These are phyloP conservation scores for Galeruca laticollis DNA, from an alignment of 2,888 invertebrate genomes.

Conservation along the genomic window DNA sequence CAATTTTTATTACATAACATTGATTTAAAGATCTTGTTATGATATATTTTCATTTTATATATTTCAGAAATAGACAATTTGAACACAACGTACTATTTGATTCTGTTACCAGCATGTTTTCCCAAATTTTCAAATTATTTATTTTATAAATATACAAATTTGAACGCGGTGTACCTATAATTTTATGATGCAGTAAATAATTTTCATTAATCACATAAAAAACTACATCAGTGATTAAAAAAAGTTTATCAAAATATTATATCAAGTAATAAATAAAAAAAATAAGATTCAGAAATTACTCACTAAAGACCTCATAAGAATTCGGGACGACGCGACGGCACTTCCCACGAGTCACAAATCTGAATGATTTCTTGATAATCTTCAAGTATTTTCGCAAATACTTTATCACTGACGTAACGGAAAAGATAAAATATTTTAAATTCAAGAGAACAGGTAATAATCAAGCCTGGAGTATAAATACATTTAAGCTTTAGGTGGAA, in stretches of 20 bases:
- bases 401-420: conserved; percentile 20
- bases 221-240: not conserved
- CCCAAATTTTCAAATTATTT: too few relatives aligned
- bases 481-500: too few relatives aligned
- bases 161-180: too few relatives aligned
- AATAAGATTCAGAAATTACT: conserved; percentile 14
- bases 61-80: too few relatives aligned
- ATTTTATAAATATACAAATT: too few relatives aligned
- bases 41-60: too few relatives aligned
- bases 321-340: not conserved
- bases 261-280: not conserved
- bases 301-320: conserved; percentile 9
- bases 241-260: not conserved
- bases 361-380: conserved; percentile 9
- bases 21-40: too few relatives aligned
- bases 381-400: conserved; percentile 19
- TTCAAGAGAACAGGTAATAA: conserved; percentile 13
- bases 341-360: not conserved
- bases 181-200: too few relatives aligned
- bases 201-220: not conserved
- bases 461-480: not conserved
- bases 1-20: not conserved
- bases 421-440: conserved; percentile 18
- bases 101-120: too few relatives aligned
- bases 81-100: too few relatives aligned